These are phyloP conservation scores for Nibea albiflora DNA, from an alignment of 2,113 vertebrate genomes.

Conservation along the genomic window DNA sequence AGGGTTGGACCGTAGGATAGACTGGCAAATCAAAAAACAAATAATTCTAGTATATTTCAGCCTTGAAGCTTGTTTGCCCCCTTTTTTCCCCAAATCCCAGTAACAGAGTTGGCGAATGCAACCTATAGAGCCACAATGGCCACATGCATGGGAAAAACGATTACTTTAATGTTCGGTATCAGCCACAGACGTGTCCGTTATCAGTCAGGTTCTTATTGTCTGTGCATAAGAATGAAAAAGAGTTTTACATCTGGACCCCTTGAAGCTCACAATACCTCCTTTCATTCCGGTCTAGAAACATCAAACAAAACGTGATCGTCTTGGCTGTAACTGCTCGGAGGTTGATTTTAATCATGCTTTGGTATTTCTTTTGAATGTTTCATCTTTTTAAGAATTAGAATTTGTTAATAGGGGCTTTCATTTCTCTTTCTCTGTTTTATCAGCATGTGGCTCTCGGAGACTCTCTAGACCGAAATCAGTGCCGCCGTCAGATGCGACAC, in stretches of 20 bases:
- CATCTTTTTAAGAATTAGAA: neutral
- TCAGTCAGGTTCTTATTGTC: neutral
- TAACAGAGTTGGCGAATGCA: too few relatives aligned
- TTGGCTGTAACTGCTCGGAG: neutral
- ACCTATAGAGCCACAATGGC: too few relatives aligned
- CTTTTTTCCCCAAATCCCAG: neutral
- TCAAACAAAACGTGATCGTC: neutral
- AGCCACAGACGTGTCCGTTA: too few relatives aligned
- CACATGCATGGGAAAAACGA: too few relatives aligned
- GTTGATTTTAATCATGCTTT: neutral
- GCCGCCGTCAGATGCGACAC: slow-evolving; percentile 24
- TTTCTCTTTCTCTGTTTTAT: neutral
- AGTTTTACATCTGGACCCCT: neutral
- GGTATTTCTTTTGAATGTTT: neutral
- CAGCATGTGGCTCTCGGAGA: neutral
- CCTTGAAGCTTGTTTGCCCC: neutral
- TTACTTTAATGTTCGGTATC: too few relatives aligned
- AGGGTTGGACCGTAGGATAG: too few relatives aligned
- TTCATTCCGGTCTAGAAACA: neutral
- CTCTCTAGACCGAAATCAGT: neutral
- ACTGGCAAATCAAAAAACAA: too few relatives aligned
- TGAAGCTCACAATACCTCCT: neutral
- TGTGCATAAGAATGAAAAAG: neutral
- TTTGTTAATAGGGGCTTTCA: slow-evolving; percentile 1
- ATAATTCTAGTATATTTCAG: neutral